Conservation (phyloP, 2,888 invertebrate genomes). For the Diogma glabrata region DNA sequence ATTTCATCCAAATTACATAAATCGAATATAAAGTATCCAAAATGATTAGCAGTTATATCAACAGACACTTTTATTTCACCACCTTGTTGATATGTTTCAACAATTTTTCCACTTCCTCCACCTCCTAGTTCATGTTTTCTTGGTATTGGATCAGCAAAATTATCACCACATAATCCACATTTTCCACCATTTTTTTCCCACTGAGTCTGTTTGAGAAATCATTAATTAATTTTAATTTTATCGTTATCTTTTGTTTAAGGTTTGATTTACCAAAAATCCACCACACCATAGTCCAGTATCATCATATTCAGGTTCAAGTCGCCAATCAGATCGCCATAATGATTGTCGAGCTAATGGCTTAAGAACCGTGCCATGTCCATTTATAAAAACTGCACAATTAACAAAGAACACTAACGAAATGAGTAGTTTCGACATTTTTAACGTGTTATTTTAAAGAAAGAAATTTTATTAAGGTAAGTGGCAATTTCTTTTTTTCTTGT, state of each 20-base stretch:
- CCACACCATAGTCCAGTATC: constrained; percentile 45
- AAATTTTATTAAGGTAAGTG: no score
- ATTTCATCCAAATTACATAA: constrained; percentile 39
- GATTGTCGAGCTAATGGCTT: constrained; percentile 42
- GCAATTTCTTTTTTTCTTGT: no score
- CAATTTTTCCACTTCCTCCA: constrained; percentile 37
- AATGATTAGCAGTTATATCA: constrained; percentile 37
- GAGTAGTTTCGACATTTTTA: no score
- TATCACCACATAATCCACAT: constrained; percentile 46
- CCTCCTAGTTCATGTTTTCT: constrained; percentile 44
- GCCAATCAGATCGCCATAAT: constrained; percentile 40
- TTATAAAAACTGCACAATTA: no score
- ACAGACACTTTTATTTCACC: constrained; percentile 28
- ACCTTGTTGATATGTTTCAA: constrained; percentile 31
- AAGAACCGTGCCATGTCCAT: constrained; percentile 42
- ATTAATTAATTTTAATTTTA: no score
- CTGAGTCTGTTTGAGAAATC: constrained; percentile 27
- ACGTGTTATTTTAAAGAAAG: no score
- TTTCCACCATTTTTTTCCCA: constrained; percentile 35
- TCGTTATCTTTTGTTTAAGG: no score
- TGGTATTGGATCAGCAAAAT: constrained; percentile 34
- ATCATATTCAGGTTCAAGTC: constrained; percentile 39
- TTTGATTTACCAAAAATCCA: constrained; percentile 32
- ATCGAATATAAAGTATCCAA: constrained; percentile 39
- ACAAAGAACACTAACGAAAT: no score